These are phyloP conservation scores for Hucho hucho DNA, from an alignment of 2,113 vertebrate species.

Conservation along the genomic window DNA sequence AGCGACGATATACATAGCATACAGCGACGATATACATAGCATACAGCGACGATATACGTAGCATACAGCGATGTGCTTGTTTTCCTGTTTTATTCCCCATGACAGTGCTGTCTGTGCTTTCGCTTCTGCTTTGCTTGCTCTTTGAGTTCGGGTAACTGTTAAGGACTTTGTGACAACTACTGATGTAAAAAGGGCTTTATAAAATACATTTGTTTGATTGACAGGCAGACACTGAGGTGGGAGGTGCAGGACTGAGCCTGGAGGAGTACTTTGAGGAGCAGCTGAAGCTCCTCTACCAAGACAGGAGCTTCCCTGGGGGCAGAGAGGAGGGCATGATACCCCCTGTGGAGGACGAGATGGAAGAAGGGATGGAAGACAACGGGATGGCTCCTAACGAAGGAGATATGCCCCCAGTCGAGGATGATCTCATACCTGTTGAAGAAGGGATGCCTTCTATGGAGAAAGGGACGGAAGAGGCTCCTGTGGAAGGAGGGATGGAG, in stretches of 20 bases:
- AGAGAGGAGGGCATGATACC: constrained; percentile 70
- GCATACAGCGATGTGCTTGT: too few relatives aligned
- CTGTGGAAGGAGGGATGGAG: constrained; percentile 22
- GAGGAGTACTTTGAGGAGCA: constrained; percentile 90
- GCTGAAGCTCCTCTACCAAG: constrained; percentile 84
- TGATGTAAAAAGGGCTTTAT: background rate
- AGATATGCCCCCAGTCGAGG: constrained; percentile 3
- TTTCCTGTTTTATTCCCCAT: too few relatives aligned
- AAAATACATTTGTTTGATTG: background rate
- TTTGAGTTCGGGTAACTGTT: too few relatives aligned
- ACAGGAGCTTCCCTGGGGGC: constrained; percentile 77
- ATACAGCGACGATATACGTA: too few relatives aligned
- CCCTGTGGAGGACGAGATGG: constrained; percentile 65
- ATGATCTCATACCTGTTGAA: background rate
- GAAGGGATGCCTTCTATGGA: background rate
- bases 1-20: too few relatives aligned
- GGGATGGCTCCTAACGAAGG: constrained; percentile 14
- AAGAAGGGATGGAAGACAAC: constrained; percentile 57
- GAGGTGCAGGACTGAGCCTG: constrained; percentile 88
- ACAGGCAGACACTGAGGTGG: constrained; percentile 91
- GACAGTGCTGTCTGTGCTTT: too few relatives aligned
- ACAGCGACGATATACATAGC: too few relatives aligned
- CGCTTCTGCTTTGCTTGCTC: too few relatives aligned
- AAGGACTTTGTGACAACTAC: background rate
- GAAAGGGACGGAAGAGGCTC: constrained; percentile 1